Evolutionary conservation across 2,113 vertebrate species (phyloP), one percentile per base, ranked within the genome.

Genomic region (Cyphomyrus discorhynchus): DNA sequence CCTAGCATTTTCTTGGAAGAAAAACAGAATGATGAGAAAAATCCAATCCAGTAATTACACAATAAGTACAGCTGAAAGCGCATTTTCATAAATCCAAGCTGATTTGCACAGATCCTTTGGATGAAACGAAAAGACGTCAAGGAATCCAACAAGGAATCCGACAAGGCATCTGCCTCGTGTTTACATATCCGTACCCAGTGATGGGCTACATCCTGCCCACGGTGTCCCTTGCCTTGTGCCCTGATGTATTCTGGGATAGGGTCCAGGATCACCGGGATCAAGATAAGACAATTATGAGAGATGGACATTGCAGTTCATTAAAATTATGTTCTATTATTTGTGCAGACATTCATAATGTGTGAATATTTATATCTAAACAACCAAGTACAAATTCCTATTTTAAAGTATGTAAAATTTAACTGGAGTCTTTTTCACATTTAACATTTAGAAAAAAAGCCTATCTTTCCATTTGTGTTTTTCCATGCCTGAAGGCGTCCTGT

Each of bases 41-140:
- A 77, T 19, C 46, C 66, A 88, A 39, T 27, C 13, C 88, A 84
- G 80, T 88, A 84, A 90, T 85, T 85, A n/a, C 27, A 45, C 50
- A 53, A 89, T 7, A 83, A 89, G 88, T 56, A 45, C 45, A 39
- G 49, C 86, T 93, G 70, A 84, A 80, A 53, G 53, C 70, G 49
- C n/a, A 89, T 91, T 90, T 84, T 89, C 91, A 89, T 91, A 86
- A 53, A 84, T 87, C 62, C 53, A 27, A 77, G 90, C 77, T 89
- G 45, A 56, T 47, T 77, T 35, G 9, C 58, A 10, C n/a, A 21
- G 83, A 62, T 70, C 83, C 27, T 5, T 85, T 53, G 66, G 84
- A 89, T 31, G 49, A 74, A 66, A 39, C 50, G 47, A 39, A 77
- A 70, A 58, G 35, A 5, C 89, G 66, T 82, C 58, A 82, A 15